Percentiles rank a stretch among this genome's conserved stretches.
Evolutionary conservation across 2,797 vertebrate species (phyloP).

Genomic region (Falco biarmicus): DNA sequence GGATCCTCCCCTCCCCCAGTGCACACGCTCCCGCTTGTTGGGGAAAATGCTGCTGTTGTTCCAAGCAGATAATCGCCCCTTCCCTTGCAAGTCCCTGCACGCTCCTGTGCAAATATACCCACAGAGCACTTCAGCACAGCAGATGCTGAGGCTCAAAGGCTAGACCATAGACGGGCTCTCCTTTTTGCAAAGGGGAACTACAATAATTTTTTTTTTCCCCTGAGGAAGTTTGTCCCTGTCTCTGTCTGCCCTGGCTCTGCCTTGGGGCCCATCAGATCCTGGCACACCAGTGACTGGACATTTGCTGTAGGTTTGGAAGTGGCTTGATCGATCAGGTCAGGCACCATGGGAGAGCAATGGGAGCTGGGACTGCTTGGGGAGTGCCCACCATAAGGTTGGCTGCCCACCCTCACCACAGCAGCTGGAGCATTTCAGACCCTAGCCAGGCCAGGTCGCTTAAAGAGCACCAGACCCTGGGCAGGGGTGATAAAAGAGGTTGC

Average conservation of each 20-base stretch:
- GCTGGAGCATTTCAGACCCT: background rate
- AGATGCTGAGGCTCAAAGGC: constrained; percentile 10
- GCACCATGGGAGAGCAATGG: background rate
- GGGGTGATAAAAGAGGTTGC: background rate
- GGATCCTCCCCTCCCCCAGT: constrained; percentile 46
- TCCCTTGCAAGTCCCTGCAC: constrained; percentile 56
- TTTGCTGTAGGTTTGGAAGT: background rate
- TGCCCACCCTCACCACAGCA: background rate
- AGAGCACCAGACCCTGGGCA: background rate
- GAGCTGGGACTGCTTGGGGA: background rate
- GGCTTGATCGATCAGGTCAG: background rate
- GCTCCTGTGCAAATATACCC: constrained; percentile 17
- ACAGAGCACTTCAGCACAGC: background rate
- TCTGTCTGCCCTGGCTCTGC: background rate
- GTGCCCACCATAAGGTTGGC: background rate
- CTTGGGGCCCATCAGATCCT: background rate
- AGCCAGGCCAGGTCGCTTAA: background rate
- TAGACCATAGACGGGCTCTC: background rate
- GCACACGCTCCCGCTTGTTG: background rate
- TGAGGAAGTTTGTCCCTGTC: background rate
- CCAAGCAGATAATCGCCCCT: constrained; percentile 60
- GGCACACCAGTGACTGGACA: rapidly evolving
- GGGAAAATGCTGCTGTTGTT: constrained; percentile 41
- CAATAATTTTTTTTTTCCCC: background rate
- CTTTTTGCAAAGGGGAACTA: background rate